Conservation (phyloP, 2,888 invertebrate species). For the Podabrus alpinus region DNA sequence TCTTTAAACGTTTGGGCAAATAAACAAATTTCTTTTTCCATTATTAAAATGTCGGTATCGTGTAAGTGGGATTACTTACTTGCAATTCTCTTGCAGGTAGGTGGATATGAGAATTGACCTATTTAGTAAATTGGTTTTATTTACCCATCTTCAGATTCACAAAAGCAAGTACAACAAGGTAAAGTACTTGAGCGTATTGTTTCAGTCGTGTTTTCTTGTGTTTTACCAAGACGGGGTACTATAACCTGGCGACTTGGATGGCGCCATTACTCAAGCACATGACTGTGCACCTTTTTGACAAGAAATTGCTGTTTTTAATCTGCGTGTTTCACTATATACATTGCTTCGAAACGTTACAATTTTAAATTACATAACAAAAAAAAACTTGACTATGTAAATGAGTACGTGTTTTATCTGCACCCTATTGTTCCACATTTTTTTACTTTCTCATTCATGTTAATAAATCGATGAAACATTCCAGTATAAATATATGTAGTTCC, state of each 20-base stretch:
- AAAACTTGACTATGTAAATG: not conserved
- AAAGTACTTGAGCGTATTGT: slow-evolving; percentile 20
- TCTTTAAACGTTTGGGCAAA: not conserved
- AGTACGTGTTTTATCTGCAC: not conserved
- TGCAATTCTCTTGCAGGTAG: slow-evolving; percentile 1
- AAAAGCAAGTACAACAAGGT: not conserved
- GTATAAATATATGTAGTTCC: not conserved
- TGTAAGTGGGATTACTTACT: not conserved
- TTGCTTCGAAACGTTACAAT: not conserved
- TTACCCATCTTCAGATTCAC: not conserved
- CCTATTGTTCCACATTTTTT: not conserved
- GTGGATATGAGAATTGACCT: not conserved
- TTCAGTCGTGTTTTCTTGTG: slow-evolving; percentile 30
- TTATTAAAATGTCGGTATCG: not conserved
- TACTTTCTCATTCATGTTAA: not conserved
- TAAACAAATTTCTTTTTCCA: not conserved
- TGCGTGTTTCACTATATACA: not conserved
- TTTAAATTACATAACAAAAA: not conserved
- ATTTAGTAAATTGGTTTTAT: not conserved
- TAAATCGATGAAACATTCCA: not conserved
- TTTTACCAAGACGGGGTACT: slow-evolving; percentile 29
- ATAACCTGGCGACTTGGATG: slow-evolving; percentile 30
- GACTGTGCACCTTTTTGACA: slow-evolving; percentile 26
- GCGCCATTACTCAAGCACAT: slow-evolving; percentile 37
- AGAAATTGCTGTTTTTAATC: slow-evolving; percentile 1